These are phyloP conservation scores for Cinclus cinclus DNA, from an alignment of 2,113 vertebrate species.

Conservation along the genomic window DNA sequence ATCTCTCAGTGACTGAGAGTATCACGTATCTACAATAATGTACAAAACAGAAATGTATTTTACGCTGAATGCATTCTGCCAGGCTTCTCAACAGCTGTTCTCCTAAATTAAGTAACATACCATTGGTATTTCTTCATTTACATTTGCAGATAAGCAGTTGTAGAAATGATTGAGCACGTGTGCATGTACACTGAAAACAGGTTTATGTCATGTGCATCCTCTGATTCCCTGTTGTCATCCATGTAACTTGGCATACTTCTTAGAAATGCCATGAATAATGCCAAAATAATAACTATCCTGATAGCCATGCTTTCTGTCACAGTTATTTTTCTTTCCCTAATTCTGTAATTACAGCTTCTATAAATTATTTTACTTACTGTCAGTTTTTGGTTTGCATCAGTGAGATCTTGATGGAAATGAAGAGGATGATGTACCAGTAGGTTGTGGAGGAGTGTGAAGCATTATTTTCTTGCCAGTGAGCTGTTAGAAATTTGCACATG, in stretches of 20 bases:
- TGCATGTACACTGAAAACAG: neutral
- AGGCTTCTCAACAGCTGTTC: neutral
- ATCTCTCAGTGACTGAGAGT: neutral
- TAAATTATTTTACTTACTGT: neutral
- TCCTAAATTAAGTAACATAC: neutral
- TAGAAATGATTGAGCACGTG: neutral
- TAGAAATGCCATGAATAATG: neutral
- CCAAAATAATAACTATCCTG: neutral
- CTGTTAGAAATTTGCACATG: neutral
- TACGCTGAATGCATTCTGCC: neutral
- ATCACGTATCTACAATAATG: neutral
- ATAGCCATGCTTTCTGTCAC: neutral
- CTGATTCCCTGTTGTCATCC: neutral
- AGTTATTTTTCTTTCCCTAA: neutral
- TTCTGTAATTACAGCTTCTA: neutral
- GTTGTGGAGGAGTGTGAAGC: slow-evolving; percentile 5
- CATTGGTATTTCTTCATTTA: neutral
- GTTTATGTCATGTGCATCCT: neutral
- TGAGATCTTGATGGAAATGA: neutral
- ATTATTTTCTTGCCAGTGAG: slow-evolving; percentile 22
- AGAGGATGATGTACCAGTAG: neutral
- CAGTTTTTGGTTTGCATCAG: neutral
- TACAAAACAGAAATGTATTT: neutral
- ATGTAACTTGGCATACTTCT: neutral
- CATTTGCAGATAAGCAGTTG: neutral